These are phyloP conservation scores for honey bee (Apis mellifera) DNA, from an alignment of 1,140 invertebrate genomes.

Conservation along the genomic window DNA sequence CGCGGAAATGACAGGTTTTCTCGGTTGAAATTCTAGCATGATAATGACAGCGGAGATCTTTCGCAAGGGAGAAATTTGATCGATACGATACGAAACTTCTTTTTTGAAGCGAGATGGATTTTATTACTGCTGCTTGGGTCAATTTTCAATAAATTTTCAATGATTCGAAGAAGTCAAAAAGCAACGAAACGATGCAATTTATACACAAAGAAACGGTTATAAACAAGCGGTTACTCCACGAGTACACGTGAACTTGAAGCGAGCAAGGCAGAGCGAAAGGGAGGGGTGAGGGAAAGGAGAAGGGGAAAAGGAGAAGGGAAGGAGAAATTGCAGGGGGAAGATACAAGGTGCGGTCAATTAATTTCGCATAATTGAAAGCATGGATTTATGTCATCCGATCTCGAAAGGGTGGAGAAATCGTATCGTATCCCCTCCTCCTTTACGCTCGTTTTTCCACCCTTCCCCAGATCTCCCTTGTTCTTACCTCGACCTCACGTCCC, in stretches of 20 bases:
- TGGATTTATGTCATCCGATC: conserved; percentile 45
- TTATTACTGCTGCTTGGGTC: no score
- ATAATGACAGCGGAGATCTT: conserved; percentile 1
- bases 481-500: not conserved
- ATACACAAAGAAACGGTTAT: not conserved
- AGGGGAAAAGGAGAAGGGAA: not conserved
- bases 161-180: no score
- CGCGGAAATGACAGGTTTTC: conserved; percentile 11
- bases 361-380: conserved; percentile 55
- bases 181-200: conserved; percentile 25
- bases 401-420: not conserved
- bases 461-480: not conserved
- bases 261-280: not conserved
- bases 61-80: not conserved
- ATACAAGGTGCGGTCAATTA: conserved; percentile 52
- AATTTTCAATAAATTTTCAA: no score
- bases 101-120: no score
- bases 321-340: conserved; percentile 17
- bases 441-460: not conserved
- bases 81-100: not conserved
- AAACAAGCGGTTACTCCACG: not conserved
- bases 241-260: not conserved
- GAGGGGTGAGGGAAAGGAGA: not conserved
- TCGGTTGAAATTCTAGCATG: not conserved
- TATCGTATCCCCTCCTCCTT: not conserved